These are phyloP conservation scores for Theristicus caerulescens DNA, from an alignment of 2,113 vertebrate genomes.

Conservation along the genomic window DNA sequence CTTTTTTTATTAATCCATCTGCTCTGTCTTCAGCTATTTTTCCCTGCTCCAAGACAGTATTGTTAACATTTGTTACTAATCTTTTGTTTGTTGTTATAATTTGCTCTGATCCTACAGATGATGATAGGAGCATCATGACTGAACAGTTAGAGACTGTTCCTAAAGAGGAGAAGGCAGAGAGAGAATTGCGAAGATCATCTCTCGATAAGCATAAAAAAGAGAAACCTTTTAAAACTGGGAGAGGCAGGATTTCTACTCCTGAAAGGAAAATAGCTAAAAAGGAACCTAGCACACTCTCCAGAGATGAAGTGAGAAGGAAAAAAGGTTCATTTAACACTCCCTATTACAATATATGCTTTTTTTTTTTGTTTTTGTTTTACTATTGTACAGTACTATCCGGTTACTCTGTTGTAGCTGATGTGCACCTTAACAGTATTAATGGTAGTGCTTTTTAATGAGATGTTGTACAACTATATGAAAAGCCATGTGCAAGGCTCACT, in stretches of 20 bases:
- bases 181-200: slow-evolving; percentile 81
- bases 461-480: not conserved
- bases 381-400: slow-evolving; percentile 26
- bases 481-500: slow-evolving; percentile 27
- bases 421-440: slow-evolving; percentile 6
- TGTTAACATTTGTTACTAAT: slow-evolving; percentile 70
- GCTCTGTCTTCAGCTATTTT: slow-evolving; percentile 42
- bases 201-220: slow-evolving; percentile 90
- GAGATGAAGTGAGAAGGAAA: slow-evolving; percentile 98
- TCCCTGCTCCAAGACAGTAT: not conserved
- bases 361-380: not conserved
- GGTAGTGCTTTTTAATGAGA: slow-evolving; percentile 16
- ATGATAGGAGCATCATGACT: slow-evolving; percentile 93
- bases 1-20: not conserved
- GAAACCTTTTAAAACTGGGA: slow-evolving; percentile 84
- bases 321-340: slow-evolving; percentile 90
- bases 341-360: slow-evolving; percentile 51
- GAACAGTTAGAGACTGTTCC: slow-evolving; percentile 92
- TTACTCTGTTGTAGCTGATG: slow-evolving; percentile 41
- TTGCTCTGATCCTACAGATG: slow-evolving; percentile 87
- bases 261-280: slow-evolving; percentile 93
- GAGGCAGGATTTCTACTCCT: slow-evolving; percentile 93
- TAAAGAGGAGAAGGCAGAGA: slow-evolving; percentile 82
- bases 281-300: slow-evolving; percentile 89
- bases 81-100: slow-evolving; percentile 75